Percentiles rank a stretch among this genome's conserved stretches.
Conservation (phyloP, 1,140 invertebrate species). For the Philopotamus ludificatus region DNA sequence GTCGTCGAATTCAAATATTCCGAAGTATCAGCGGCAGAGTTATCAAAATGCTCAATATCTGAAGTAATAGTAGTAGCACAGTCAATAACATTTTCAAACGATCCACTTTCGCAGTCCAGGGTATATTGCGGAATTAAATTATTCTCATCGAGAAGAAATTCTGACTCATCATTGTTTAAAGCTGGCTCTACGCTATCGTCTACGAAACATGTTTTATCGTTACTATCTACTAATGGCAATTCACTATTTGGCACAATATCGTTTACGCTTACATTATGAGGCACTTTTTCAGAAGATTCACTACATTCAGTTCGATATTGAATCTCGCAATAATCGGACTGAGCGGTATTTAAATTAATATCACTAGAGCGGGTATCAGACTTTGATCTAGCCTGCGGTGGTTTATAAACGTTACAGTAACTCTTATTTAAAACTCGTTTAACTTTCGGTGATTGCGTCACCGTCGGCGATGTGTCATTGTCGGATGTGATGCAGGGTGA, state of each 20-base stretch:
- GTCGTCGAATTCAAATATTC: constrained; percentile 29
- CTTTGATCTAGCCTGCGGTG: constrained; percentile 45
- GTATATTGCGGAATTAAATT: no score
- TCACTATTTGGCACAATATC: constrained; percentile 12
- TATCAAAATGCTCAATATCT: constrained; percentile 34
- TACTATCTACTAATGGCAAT: constrained; percentile 8
- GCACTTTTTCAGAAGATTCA: constrained; percentile 20
- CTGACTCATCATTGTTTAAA: background rate
- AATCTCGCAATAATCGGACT: constrained; percentile 3
- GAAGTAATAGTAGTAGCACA: constrained; percentile 32
- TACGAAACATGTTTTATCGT: background rate
- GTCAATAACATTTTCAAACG: constrained; percentile 35
- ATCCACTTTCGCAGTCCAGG: no score
- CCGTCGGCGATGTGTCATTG: no score
- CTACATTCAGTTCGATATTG: constrained; percentile 9
- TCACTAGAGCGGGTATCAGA: constrained; percentile 43
- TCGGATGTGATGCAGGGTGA: background rate
- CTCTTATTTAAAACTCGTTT: constrained; percentile 48
- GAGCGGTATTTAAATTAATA: background rate
- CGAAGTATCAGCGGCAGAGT: constrained; percentile 36
- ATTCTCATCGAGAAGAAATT: no score
- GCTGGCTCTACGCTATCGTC: background rate
- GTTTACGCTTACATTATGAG: background rate
- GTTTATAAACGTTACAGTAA: constrained; percentile 55
- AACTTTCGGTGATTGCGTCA: constrained; percentile 4